Evolutionary conservation across 2,113 vertebrate genomes (phyloP), one percentile per base, ranked within the genome.

Genomic region (Hippocampus guttulatus): DNA sequence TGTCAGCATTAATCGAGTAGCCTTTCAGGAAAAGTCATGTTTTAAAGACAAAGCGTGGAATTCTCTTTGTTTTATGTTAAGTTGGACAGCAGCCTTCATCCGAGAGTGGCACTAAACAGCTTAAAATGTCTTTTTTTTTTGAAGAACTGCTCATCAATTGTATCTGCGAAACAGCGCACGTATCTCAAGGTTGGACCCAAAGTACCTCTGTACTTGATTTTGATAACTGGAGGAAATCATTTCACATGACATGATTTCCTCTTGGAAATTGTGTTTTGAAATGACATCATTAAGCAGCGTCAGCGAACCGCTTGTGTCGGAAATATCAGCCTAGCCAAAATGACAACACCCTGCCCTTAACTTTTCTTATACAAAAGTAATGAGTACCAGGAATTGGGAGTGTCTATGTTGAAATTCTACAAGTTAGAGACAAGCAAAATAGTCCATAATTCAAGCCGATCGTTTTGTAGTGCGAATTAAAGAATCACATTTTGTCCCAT

Each of bases 401-500:
- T 11, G 33, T 38, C 27, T 38, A 12, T 16, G 70, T 78, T 30
- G 14, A 60, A 30, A 30, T 30, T 18, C 2, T 4, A 6, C 10
- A 33, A 38, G 18, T 21, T 12, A 62, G 20, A 62, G 2, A 18
- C 60, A 21, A 33, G 0, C 30, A 40, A 20, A 76, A 83, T 68
- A 72, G 52, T 1, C 61, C 76, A 73, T 87, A 88, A 90, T 90
- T 87, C 89, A 87, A 82, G 58, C 65, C 81, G 74, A 84, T 83
- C 79, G 84, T 86, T 87, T 75, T 82, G 41, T 64, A 77, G 68
- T 75, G 85, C 71, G 54, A 85, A 81, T 84, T 33, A 78, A 75
- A 75, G 63, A 75, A 72, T 78, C 78, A 84, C 67, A 69, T 80
- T 85, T 71, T 64, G 70, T 84, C 67, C 75, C 80, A 75, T 66